phyloP scores from a whole-genome alignment of 1,140 invertebrate species.

The Adoxophyes honmai region DNA sequence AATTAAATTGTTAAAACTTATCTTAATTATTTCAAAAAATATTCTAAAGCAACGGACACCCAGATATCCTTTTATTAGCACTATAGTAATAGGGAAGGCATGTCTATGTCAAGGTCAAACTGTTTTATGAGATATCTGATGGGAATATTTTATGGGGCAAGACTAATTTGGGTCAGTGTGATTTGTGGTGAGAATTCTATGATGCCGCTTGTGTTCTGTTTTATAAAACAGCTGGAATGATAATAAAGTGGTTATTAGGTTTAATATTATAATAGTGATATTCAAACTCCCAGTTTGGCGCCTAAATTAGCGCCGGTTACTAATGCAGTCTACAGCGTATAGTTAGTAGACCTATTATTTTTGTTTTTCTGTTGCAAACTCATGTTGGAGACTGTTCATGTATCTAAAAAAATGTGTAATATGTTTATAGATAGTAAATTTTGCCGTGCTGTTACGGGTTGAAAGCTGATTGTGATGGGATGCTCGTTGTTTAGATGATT shows the following conservation, averaged over 20 bases:
- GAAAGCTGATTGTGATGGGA: not conserved
- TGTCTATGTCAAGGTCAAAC: not conserved
- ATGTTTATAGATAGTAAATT: not conserved
- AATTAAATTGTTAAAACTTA: too few relatives aligned
- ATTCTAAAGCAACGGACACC: not conserved
- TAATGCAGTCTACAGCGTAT: too few relatives aligned
- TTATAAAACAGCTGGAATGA: not conserved
- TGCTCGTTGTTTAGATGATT: not conserved
- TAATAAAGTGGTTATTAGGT: too few relatives aligned
- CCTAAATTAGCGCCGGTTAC: too few relatives aligned
- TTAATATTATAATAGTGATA: too few relatives aligned
- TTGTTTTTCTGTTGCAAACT: too few relatives aligned
- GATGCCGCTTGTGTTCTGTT: not conserved
- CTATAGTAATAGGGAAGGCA: not conserved
- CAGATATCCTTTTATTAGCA: not conserved
- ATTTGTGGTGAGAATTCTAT: not conserved
- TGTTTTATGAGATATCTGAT: conserved; percentile 12
- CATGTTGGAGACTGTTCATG: too few relatives aligned
- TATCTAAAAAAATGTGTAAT: too few relatives aligned
- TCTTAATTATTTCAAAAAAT: too few relatives aligned
- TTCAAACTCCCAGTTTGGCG: too few relatives aligned
- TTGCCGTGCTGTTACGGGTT: conserved; percentile 8
- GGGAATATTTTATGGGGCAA: conserved; percentile 8
- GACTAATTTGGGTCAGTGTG: not conserved
- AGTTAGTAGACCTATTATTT: not conserved